Conservation (phyloP, 1,140 invertebrate genomes). For the Campoletis sonorensis region DNA sequence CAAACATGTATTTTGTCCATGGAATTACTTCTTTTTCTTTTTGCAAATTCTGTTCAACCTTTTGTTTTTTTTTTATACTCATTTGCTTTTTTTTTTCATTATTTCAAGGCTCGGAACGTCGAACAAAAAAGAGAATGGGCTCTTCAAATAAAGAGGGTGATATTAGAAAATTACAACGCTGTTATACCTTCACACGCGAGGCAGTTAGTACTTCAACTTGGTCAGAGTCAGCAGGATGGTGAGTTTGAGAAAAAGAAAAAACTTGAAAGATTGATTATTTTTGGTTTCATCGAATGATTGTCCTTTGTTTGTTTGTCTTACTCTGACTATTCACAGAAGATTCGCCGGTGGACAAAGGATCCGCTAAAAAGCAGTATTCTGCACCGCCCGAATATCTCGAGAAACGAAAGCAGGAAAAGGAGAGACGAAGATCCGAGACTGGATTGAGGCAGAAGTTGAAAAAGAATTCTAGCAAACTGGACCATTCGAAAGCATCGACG, state of each 20-base stretch:
- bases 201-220: constrained; percentile 94
- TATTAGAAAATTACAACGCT: constrained; percentile 95
- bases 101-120: constrained; percentile 83
- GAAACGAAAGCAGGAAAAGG: constrained; percentile 84
- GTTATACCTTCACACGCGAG: constrained; percentile 95
- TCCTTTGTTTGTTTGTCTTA: too few relatives aligned
- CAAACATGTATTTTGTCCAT: not conserved
- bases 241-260: constrained; percentile 43
- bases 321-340: constrained; percentile 62
- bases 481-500: constrained; percentile 61
- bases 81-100: constrained; percentile 2
- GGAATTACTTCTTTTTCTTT: not conserved
- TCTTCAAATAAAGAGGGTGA: constrained; percentile 92
- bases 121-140: constrained; percentile 97
- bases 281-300: too few relatives aligned
- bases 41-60: not conserved
- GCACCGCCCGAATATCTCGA: constrained; percentile 92
- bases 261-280: not conserved
- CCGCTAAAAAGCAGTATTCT: constrained; percentile 85
- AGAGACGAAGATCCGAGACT: constrained; percentile 83
- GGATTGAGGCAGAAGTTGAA: constrained; percentile 79
- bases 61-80: constrained; percentile 43
- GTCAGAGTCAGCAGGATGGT: constrained; percentile 86
- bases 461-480: constrained; percentile 73
- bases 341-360: constrained; percentile 74